Base-by-base conservation (phyloP, 2,113 vertebrate genomes). In the Sardina pilchardus region DNA sequence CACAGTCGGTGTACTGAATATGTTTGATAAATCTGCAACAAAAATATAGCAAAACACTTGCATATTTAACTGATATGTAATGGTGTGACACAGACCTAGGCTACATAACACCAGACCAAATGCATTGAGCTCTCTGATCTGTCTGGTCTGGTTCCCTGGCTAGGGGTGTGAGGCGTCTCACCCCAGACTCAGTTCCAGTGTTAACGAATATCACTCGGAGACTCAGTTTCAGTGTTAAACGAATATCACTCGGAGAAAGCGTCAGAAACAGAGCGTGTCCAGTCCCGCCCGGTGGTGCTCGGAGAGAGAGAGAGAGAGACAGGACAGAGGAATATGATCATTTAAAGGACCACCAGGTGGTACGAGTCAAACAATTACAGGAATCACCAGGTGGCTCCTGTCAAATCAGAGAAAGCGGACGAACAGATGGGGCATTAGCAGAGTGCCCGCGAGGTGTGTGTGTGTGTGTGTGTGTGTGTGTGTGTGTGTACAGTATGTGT, bases 291-390 rank as follows among this genome's bases (percentile, higher is more conserved):
- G 14, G 21, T 59, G 53, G 19, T 24, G 53, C 19, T 59, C 5
- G 4, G 21, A 59, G 19, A 59, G 19, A 42, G 39, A 59, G 19
- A 42, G 39, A 39, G 39, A 42, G 39, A 42, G 39, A 42, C 39
- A 42, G 39, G 4, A 78, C 71, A 78, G 71, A 78, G 17, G 71
- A 78, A 78, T 78, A 78, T 78, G 71, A 39, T 78, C 30, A 78
- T 78, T 78, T 78, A 78, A 78, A 78, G 71, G 71, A 78, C 71
- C 71, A 39, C 71, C 71, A 78, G 71, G 71, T 78, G 71, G 71
- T 78, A 14, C 26, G 71, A 78, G 71, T 78, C 71, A 78, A 78
- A 78, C 71, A 78, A 78, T 78, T 78, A 78, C 71, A 78, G 71
- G 3, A 34, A 78, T 78, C 71, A 78, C 71, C 71, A 78, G 71